Percentiles rank a stretch among this genome's conserved stretches.
Evolutionary conservation across 2,888 invertebrate species (phyloP).

Genomic region (Nymphalis urticae): DNA sequence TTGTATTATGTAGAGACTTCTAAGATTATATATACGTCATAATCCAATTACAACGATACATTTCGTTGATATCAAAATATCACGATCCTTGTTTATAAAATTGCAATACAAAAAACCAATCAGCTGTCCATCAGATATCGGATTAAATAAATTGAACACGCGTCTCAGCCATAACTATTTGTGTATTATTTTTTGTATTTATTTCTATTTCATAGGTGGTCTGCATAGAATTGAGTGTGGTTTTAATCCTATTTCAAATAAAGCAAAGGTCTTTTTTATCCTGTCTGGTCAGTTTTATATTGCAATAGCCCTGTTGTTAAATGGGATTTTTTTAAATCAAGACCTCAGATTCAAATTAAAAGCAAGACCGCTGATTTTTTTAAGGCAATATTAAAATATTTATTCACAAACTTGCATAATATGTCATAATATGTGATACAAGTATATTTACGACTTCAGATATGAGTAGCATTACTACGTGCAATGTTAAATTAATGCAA

Average conservation of each 20-base stretch:
- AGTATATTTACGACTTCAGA: too few species aligned
- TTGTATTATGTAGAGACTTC: neutral
- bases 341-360: too few species aligned
- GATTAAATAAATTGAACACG: constrained; percentile 30
- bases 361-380: too few species aligned
- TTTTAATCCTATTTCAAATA: constrained; percentile 11
- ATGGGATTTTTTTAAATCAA: too few species aligned
- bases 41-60: constrained; percentile 1
- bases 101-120: constrained; percentile 29
- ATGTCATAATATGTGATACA: too few species aligned
- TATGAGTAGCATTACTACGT: too few species aligned
- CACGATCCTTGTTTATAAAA: neutral
- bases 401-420: too few species aligned
- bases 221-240: constrained; percentile 9
- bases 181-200: constrained; percentile 22
- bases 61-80: constrained; percentile 4
- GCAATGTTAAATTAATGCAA: too few species aligned
- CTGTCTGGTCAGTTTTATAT: neutral
- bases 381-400: too few species aligned
- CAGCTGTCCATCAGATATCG: constrained; percentile 28
- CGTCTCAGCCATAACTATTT: constrained; percentile 9
- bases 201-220: constrained; percentile 23
- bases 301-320: neutral
- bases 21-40: neutral
- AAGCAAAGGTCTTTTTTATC: neutral